Evolutionary conservation across 2,888 invertebrate species (phyloP), one percentile per base, ranked within the genome.

Genomic region (Dermolepida albohirtum): DNA sequence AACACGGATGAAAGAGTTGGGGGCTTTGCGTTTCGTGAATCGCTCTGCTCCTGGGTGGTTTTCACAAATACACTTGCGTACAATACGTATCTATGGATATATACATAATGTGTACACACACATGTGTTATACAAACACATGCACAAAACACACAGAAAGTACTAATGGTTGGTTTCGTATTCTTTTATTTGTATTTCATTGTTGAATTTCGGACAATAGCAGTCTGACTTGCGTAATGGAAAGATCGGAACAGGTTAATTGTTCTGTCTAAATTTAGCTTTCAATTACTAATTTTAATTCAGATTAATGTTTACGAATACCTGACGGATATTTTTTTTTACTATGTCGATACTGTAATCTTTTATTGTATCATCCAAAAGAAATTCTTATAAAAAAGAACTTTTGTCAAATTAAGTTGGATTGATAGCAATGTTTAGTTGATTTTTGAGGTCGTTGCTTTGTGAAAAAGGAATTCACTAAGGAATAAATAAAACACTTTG

Each of bases 11-110:
- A 69, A 69, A 66, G 69, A 69, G 68, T 69, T 69, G 59, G 44
- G 43, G 22, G 41, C 59, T 51, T 47, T 54, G 49, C 63, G 39
- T 63, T 43, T 57, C n/a, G 40, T 67, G 63, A 43, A 63, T 67
- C 44, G 44, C 41, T 55, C 64, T 68, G 74, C 75, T 75, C 73
- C 77, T 76, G 77, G 76, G 77, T 76, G 77, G 77, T 73, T 70
- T 70, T 65, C 34, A 64, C 63, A 11, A 34, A 62, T 47, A 62
- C 66, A 66, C 44, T 39, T 43, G 54, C 59, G 43, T 63, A 40
- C 44, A 34, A 63, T 54, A 54, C 63, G 22, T 63, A 43, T 62
- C 41, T 27, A 62, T 59, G 44, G 49, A 62, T 67, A 57, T 57
- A 12, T 44, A 54, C 34, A 12, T 22, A 50, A 29, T 59, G 51